Evolutionary conservation across 2,888 invertebrate species (phyloP), one percentile per base, ranked within the genome.

Genomic region (Drosophila affinis): DNA sequence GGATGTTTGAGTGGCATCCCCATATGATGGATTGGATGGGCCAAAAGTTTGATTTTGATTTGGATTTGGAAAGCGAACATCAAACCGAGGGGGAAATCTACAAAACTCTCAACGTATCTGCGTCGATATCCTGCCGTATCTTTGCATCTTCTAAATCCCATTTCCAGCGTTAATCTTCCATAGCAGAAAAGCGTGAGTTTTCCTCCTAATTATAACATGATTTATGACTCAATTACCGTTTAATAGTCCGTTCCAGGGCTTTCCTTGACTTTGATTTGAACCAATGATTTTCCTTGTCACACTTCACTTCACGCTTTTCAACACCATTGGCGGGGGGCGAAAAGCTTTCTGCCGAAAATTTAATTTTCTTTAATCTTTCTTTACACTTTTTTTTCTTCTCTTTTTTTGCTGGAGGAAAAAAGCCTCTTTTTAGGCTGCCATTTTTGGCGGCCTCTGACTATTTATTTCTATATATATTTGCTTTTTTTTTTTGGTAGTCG

Each of bases 171-270:
- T 51, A 79, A 69, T 71, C 62, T 54, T 49, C 56, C 62, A 48
- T 27, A 45, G 32, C 49, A 51, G 62, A 24, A 27, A 21, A 9
- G 53, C 27, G 24, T 27, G 12, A 18, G 51, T 45, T 48, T 58
- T 51, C 58, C 59, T 69, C 76, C 76, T 73, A 77, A 82, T 80
- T 82, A 75, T 68, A 63, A 61, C 54, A 79, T 76, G 73, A 82
- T 82, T 85, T 75, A 72, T 78, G 74, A 75, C 75, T 82, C 76
- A 83, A 82, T 83, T 84, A 84, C 83, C 83, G 78, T 84, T 82
- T 67, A 58, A 70, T 49, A 58, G 72, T 67, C 69, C 68, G 67
- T 54, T 60, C 68, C 55, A 9, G 55, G 54, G 57, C 57, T 39
- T 39, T 7, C 3, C 56, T 58, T 48, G 57, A 32, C 69, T 62